Evolutionary conservation across 2,797 vertebrate genomes (phyloP), one percentile per base, ranked within the genome.

Genomic region (Pseudochirops corinnae): DNA sequence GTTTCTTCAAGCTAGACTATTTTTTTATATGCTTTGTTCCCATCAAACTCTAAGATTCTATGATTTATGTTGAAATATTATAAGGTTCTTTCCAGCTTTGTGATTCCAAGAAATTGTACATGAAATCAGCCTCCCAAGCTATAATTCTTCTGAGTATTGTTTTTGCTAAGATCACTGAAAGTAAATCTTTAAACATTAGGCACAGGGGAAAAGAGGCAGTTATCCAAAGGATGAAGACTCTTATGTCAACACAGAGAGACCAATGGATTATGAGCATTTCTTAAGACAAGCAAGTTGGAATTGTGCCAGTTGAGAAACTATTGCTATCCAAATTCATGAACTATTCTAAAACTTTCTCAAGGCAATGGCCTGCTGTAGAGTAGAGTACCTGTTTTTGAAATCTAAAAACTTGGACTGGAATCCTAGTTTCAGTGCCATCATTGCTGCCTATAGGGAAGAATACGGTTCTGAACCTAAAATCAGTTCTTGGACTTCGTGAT

Each of bases 141-240:
- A 46, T 82, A 46, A 82, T 26, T 82, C 39, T 82, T 46, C 74
- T 1, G 93, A 95, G 92, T 97, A 94, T 95, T 97, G 95, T 97
- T 90, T 26, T 92, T 94, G 91, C 94, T 97, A 52, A 98, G 98
- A 98, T 97, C 98, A 97, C 93, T 96, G 96, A 97, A 93, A 97
- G 98, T 96, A 97, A 92, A 96, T 96, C 96, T 97, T 97, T 90
- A 57, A 92, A 95, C 96, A 7, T 96, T 98, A 98, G 96, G 93
- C 94, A 92, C 92, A 97, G 95, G 96, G 93, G 92, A 98, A 97
- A 98, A 97, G 96, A 95, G 93, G 92, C 67, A 96, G 93, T 98
- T 96, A 98, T 94, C 92, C 92, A 96, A 95, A 96, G 95, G 97
- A 95, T 95, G 91, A 90, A 94, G 94, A 94, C 56, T 97, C 94